These are phyloP conservation scores for Ips nitidus DNA, from an alignment of 1,140 invertebrate species.

Conservation along the genomic window DNA sequence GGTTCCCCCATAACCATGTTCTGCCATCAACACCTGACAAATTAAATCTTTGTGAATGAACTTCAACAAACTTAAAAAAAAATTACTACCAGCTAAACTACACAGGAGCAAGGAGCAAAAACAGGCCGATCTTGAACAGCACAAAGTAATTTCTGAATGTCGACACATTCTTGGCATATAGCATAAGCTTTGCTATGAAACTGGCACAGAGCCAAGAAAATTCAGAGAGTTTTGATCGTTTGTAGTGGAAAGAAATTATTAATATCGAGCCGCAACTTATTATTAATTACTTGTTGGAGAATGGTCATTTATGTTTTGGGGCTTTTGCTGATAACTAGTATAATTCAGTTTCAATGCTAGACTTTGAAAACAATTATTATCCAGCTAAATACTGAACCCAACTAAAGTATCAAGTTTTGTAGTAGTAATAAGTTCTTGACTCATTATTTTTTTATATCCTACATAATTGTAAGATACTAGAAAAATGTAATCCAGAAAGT, in stretches of 20 bases:
- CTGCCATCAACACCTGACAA: slow-evolving; percentile 32
- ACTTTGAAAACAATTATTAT: too few relatives aligned
- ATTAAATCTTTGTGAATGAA: not conserved
- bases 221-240: slow-evolving; percentile 13
- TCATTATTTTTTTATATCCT: too few relatives aligned
- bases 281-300: not conserved
- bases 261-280: not conserved
- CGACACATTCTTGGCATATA: slow-evolving; percentile 53
- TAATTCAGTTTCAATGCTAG: too few relatives aligned
- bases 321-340: too few relatives aligned
- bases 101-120: slow-evolving; percentile 21
- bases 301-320: too few relatives aligned
- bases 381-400: too few relatives aligned
- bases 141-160: slow-evolving; percentile 48
- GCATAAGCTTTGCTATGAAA: slow-evolving; percentile 33
- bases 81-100: not conserved
- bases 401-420: too few relatives aligned
- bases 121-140: slow-evolving; percentile 43
- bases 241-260: slow-evolving; percentile 2
- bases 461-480: too few relatives aligned
- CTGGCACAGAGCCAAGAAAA: slow-evolving; percentile 47
- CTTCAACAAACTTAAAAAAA: not conserved
- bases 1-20: slow-evolving; percentile 60
- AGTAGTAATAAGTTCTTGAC: too few relatives aligned
- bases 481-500: too few relatives aligned